A percentile compares a stretch with the other conserved stretches of the same genome.
Evolutionary conservation across 2,888 invertebrate species (phyloP).

Genomic region (Corbicula japonica): DNA sequence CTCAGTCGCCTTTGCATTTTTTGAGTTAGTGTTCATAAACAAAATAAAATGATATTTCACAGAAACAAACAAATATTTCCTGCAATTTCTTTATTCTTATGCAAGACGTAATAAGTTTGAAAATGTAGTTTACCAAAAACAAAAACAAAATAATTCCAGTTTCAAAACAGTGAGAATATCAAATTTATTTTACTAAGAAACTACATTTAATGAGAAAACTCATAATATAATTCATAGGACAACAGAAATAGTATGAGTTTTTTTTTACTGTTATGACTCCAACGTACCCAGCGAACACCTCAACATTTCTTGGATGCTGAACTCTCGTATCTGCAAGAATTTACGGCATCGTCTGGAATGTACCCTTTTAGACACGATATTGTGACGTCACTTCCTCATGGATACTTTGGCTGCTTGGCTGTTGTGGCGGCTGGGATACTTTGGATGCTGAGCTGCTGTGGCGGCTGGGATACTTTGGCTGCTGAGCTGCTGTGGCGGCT

Average conservation of each 20-base stretch:
- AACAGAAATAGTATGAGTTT: background rate
- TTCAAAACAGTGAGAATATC: background rate
- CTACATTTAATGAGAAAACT: background rate
- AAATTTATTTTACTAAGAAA: background rate
- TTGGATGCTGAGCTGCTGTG: no score
- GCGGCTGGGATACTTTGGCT: no score
- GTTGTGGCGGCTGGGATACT: no score
- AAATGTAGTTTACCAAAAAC: no score
- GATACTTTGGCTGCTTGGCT: constrained; percentile 2
- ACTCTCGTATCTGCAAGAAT: constrained; percentile 9
- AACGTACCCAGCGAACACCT: constrained; percentile 15
- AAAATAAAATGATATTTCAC: no score
- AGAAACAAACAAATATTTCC: no score
- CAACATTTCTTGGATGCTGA: constrained; percentile 7
- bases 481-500: no score
- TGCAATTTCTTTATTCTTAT: no score
- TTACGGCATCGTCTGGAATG: background rate
- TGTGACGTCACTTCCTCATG: constrained; percentile 8
- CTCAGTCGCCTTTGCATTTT: no score
- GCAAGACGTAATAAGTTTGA: background rate
- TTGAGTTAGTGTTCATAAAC: no score
- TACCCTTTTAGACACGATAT: constrained; percentile 9
- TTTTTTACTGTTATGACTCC: no score
- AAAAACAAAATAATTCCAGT: no score
- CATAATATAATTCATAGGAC: background rate